Evolutionary conservation across 2,113 vertebrate genomes (phyloP).

Genomic region (Xenus cinereus): DNA sequence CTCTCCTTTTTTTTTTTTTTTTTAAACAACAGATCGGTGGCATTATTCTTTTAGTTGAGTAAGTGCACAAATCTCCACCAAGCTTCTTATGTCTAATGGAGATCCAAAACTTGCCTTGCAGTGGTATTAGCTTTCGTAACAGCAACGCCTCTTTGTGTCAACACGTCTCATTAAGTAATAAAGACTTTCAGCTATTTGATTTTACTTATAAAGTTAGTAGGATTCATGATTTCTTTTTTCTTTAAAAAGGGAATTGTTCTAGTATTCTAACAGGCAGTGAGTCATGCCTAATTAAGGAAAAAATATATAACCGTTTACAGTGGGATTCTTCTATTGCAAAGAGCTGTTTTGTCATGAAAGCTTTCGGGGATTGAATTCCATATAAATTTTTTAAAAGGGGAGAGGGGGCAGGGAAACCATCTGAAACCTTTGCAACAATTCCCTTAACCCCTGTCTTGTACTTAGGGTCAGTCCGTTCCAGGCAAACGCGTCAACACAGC

Average conservation of each 20-base stretch:
- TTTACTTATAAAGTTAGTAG: conserved; percentile 12
- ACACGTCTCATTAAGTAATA: conserved; percentile 39
- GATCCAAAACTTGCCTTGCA: conserved; percentile 11
- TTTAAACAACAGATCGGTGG: not conserved
- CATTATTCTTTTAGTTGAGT: not conserved
- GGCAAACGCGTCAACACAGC: not conserved
- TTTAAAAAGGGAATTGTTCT: conserved; percentile 13
- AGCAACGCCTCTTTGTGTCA: conserved; percentile 9
- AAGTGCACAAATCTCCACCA: not conserved
- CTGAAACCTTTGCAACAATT: conserved; percentile 9
- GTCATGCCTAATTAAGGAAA: conserved; percentile 14
- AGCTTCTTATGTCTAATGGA: not conserved
- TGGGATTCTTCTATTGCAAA: not conserved
- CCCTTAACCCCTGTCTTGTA: not conserved
- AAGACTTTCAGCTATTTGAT: conserved; percentile 31
- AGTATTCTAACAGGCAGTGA: not conserved
- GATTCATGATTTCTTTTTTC: not conserved
- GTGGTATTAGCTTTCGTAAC: conserved; percentile 16
- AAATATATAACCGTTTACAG: conserved; percentile 9
- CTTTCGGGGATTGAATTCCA: not conserved
- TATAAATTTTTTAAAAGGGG: not conserved
- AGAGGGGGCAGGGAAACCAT: not conserved
- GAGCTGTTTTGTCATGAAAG: not conserved
- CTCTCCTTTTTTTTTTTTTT: not conserved
- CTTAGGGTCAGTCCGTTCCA: not conserved